Percentiles rank a stretch among this genome's conserved stretches.
Conservation (phyloP, 53 echinoderm and acorn worm species). For the Mesocentrotus franciscanus region DNA sequence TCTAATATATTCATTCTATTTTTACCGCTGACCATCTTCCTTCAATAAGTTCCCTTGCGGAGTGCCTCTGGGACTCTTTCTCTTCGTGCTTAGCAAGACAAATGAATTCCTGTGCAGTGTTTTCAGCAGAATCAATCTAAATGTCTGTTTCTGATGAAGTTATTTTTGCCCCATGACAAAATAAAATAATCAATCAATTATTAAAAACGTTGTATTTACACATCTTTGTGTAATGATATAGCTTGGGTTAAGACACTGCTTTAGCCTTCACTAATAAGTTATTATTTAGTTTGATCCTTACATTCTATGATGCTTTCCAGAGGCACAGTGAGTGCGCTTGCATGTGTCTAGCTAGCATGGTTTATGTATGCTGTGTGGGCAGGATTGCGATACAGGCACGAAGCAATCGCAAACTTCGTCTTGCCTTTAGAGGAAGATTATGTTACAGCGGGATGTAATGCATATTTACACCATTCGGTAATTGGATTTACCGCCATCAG, state of each 20-base stretch:
- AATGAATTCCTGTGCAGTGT: constrained; percentile 11
- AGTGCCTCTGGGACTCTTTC: not conserved
- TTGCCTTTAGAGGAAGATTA: not conserved
- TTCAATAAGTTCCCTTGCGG: constrained; percentile 22
- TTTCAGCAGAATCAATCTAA: not conserved
- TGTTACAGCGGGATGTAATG: constrained; percentile 40
- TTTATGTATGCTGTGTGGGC: not conserved
- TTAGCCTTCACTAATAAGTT: not conserved
- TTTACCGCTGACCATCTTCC: constrained; percentile 27
- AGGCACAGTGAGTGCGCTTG: not conserved
- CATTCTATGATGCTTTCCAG: not conserved
- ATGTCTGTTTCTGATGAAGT: not conserved
- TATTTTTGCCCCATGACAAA: not conserved
- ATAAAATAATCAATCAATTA: not conserved
- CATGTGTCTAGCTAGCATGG: not conserved
- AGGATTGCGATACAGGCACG: not conserved
- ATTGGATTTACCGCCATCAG: constrained; percentile 44
- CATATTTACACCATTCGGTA: constrained; percentile 45
- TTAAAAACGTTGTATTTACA: not conserved
- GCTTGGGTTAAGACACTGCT: not conserved
- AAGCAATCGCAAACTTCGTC: not conserved
- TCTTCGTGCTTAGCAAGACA: constrained; percentile 18
- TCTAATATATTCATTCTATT: constrained; percentile 59
- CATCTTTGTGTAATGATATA: not conserved
- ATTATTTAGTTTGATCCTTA: not conserved